These are phyloP conservation scores for Pachypanchax playfairii DNA, from an alignment of 2,113 vertebrate species.

Conservation along the genomic window DNA sequence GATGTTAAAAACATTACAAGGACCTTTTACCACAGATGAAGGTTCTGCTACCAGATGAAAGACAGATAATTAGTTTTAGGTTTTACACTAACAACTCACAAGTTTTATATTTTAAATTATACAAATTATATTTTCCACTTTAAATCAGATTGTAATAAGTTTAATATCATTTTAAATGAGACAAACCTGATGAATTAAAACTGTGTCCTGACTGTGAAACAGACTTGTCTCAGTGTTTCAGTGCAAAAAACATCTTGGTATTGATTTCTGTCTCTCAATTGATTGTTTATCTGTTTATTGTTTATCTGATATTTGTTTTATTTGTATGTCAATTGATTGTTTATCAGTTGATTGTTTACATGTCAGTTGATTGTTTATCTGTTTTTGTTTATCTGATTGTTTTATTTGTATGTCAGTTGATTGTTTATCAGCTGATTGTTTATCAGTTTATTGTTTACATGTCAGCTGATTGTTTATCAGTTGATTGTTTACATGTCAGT, in stretches of 20 bases:
- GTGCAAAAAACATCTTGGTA: too few relatives aligned
- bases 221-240: too few relatives aligned
- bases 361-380: background rate
- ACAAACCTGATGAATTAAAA: background rate
- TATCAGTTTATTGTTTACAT: too few relatives aligned
- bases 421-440: background rate
- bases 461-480: background rate
- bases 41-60: too few relatives aligned
- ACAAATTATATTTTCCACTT: too few relatives aligned
- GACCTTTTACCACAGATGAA: background rate
- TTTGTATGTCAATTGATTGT: background rate
- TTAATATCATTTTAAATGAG: background rate
- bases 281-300: background rate
- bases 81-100: too few relatives aligned
- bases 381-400: slow-evolving; percentile 9
- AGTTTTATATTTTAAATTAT: too few relatives aligned
- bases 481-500: slow-evolving; percentile 11
- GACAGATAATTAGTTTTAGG: too few relatives aligned
- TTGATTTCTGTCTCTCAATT: background rate
- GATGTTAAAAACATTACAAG: background rate
- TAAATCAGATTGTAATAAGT: too few relatives aligned
- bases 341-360: background rate
- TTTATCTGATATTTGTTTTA: background rate
- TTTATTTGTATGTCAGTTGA: background rate
- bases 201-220: too few relatives aligned